Percentiles rank a stretch among this genome's conserved stretches.
Conservation (phyloP, 2,797 vertebrate species). For the Potorous gilbertii region DNA sequence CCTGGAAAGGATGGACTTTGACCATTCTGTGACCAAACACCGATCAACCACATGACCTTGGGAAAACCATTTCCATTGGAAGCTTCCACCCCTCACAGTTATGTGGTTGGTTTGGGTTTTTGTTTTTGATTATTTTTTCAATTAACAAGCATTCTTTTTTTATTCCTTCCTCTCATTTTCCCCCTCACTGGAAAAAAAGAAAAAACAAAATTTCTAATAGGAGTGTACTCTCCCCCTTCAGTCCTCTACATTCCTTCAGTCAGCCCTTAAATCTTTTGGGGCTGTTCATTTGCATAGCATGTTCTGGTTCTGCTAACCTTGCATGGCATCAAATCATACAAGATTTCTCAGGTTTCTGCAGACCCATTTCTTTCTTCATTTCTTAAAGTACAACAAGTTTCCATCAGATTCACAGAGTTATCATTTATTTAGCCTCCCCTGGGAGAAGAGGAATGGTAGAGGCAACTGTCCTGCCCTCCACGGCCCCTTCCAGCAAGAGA, state of each 20-base stretch:
- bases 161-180: background rate
- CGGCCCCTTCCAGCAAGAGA: background rate
- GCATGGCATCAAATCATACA: background rate
- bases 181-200: background rate
- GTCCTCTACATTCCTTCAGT: background rate
- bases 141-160: background rate
- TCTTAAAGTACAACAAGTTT: background rate
- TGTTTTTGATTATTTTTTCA: background rate
- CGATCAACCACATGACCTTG: background rate
- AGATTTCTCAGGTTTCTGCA: background rate
- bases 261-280: background rate
- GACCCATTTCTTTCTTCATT: background rate
- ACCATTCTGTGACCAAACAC: background rate
- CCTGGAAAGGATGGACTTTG: slow-evolving; percentile 17
- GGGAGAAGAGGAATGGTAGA: background rate
- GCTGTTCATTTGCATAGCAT: background rate
- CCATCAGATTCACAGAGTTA: background rate
- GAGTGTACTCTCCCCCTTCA: too few species aligned
- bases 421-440: too few species aligned
- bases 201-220: background rate
- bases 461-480: background rate
- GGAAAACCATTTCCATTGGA: background rate
- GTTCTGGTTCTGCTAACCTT: background rate
- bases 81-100: background rate
- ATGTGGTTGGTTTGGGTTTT: too few species aligned